Percentiles rank a stretch among this genome's conserved stretches.
Evolutionary conservation across 2,797 vertebrate genomes (phyloP).

Genomic region (Takifugu rubripes): DNA sequence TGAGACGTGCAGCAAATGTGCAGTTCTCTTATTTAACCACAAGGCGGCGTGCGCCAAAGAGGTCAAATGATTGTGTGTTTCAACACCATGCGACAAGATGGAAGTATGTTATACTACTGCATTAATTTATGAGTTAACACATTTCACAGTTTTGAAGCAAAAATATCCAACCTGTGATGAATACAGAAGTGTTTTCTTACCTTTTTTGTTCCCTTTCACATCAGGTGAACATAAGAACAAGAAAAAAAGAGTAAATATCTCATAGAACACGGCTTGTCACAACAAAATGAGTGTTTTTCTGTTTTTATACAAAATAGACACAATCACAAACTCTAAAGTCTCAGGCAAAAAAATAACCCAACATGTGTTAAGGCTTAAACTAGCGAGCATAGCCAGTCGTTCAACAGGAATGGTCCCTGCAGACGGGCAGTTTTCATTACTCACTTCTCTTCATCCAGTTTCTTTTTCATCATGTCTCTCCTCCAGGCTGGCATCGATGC

Average conservation of each 20-base stretch:
- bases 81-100: background rate
- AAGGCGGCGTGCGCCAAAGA: too few species aligned
- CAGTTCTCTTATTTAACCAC: too few species aligned
- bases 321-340: background rate
- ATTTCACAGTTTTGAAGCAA: background rate
- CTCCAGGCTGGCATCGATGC: constrained; percentile 96
- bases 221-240: constrained; percentile 63
- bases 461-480: constrained; percentile 96
- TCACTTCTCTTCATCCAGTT: constrained; percentile 95
- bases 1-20: too few species aligned
- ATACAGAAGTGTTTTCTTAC: constrained; percentile 74
- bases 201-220: constrained; percentile 90
- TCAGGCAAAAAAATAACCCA: too few species aligned
- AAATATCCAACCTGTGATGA: background rate
- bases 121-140: background rate
- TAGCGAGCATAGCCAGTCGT: background rate
- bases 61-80: too few species aligned
- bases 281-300: background rate
- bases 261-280: constrained; percentile 10
- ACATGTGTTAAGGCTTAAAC: background rate
- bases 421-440: constrained; percentile 31
- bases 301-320: background rate
- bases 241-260: constrained; percentile 55
- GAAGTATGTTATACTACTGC: background rate
- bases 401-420: background rate